These are phyloP conservation scores for Caenorhabditis sinica DNA, from an alignment of 2,888 invertebrate genomes.

Conservation along the genomic window DNA sequence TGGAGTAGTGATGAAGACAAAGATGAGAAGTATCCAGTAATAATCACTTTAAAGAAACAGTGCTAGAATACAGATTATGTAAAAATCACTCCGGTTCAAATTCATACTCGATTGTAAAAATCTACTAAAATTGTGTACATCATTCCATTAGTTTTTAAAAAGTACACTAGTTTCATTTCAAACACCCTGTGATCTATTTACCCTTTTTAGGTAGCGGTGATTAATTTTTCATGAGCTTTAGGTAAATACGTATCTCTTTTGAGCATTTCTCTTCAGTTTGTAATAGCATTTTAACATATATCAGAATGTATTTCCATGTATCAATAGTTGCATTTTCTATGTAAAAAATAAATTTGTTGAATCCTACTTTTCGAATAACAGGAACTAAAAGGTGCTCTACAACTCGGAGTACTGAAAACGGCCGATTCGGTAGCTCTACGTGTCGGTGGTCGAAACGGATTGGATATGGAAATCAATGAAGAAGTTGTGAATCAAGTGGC, in stretches of 20 bases:
- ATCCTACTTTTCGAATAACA: slow-evolving; percentile 13
- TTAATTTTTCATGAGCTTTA: slow-evolving; percentile 23
- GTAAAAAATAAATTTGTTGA: slow-evolving; percentile 4
- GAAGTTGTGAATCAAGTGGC: slow-evolving; percentile 59
- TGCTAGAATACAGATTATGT: neutral
- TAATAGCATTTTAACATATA: neutral
- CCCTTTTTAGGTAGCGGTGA: slow-evolving; percentile 11
- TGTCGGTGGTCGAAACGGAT: slow-evolving; percentile 54
- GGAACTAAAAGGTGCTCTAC: slow-evolving; percentile 69
- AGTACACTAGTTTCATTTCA: neutral
- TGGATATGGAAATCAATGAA: slow-evolving; percentile 51
- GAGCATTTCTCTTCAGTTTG: slow-evolving; percentile 5
- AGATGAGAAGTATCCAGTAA: slow-evolving; percentile 57
- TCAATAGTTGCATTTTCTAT: slow-evolving; percentile 12
- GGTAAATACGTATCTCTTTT: slow-evolving; percentile 7
- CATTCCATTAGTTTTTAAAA: neutral
- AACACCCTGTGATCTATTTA: slow-evolving; percentile 29
- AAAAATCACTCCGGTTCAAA: too few species aligned
- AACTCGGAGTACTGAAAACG: slow-evolving; percentile 64
- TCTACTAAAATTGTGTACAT: neutral
- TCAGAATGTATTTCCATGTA: slow-evolving; percentile 11
- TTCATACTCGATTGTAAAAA: neutral
- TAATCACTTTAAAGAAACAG: slow-evolving; percentile 7
- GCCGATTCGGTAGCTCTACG: slow-evolving; percentile 55
- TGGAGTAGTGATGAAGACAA: slow-evolving; percentile 31